Evolutionary conservation across 2,888 invertebrate species (phyloP).

Genomic region (Drosophila lutescens): DNA sequence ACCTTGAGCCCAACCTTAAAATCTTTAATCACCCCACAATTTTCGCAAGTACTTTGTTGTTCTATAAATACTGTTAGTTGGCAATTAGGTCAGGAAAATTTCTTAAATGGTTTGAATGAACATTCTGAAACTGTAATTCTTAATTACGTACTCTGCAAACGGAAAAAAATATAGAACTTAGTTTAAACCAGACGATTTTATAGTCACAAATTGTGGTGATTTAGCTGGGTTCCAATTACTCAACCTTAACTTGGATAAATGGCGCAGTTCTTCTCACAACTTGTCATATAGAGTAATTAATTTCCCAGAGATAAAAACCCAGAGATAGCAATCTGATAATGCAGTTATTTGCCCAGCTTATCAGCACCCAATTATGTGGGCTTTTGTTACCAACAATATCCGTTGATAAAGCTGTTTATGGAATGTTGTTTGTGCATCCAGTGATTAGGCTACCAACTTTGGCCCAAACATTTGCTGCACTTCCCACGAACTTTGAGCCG

Average conservation of each 20-base stretch:
- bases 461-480: conserved; percentile 14
- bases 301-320: not conserved
- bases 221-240: conserved; percentile 1
- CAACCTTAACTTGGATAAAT: conserved; percentile 1
- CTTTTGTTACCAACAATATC: conserved; percentile 7
- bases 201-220: conserved; percentile 27
- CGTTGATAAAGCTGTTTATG: conserved; percentile 10
- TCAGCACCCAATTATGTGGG: conserved; percentile 28
- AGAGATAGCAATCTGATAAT: conserved; percentile 22
- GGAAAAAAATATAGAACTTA: not conserved
- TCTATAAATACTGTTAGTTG: not conserved
- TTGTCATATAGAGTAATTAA: conserved; percentile 14
- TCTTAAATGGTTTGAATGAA: conserved; percentile 1
- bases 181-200: conserved; percentile 5
- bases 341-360: conserved; percentile 24
- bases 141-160: conserved; percentile 8
- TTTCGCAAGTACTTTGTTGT: conserved; percentile 3
- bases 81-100: conserved; percentile 16
- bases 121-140: conserved; percentile 16
- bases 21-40: not conserved
- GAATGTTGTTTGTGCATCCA: conserved; percentile 19
- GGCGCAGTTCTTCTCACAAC: conserved; percentile 19
- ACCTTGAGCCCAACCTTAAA: conserved; percentile 6
- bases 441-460: conserved; percentile 43
- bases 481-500: conserved; percentile 38